phyloP scores from a whole-genome alignment of 2,888 invertebrate species.

The Microctonus hyperodae region DNA sequence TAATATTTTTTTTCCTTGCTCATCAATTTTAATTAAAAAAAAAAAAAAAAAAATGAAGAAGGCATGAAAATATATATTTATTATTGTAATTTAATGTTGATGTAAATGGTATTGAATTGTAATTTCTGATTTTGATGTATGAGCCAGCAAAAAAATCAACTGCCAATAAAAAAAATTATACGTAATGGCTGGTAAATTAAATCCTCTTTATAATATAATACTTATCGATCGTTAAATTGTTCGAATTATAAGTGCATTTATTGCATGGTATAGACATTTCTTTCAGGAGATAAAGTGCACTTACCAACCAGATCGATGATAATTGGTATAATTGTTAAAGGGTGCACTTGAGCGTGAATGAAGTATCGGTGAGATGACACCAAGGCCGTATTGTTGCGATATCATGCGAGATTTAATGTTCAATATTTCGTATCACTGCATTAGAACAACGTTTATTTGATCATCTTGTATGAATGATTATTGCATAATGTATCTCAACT shows the following conservation, averaged over 20 bases:
- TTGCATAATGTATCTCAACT: neutral
- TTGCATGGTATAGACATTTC: neutral
- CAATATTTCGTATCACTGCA: neutral
- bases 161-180: neutral
- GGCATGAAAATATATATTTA: neutral
- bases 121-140: neutral
- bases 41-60: neutral
- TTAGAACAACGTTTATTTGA: neutral
- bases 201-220: conserved; percentile 11
- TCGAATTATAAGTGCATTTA: conserved; percentile 3
- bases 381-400: conserved; percentile 4
- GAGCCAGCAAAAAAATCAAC: neutral
- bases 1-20: neutral
- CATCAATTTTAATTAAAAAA: neutral
- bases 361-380: conserved; percentile 12
- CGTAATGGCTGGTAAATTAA: conserved; percentile 14
- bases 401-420: neutral
- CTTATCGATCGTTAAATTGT: conserved; percentile 10
- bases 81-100: neutral
- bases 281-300: neutral
- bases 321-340: conserved; percentile 4
- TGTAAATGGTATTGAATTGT: neutral
- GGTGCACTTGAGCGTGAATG: conserved; percentile 7
- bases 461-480: neutral
- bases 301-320: neutral